Conservation (phyloP, 2,888 invertebrate genomes). For the Aquatica leii region DNA sequence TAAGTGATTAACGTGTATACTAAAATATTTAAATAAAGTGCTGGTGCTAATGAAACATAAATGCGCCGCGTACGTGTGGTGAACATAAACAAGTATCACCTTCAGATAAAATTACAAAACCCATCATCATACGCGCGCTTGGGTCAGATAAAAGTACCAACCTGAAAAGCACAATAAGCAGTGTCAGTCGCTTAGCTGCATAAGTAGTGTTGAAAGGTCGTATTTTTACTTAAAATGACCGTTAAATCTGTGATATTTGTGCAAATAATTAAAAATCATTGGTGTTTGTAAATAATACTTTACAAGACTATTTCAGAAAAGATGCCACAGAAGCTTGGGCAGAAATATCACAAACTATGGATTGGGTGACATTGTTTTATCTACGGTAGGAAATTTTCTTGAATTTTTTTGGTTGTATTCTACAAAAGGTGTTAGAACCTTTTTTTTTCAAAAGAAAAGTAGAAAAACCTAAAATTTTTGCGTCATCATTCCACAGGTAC, state of each 20-base stretch:
- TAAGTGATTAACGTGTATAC: too few species aligned
- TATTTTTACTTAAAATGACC: not conserved
- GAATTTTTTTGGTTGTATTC: not conserved
- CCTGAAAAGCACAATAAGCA: too few species aligned
- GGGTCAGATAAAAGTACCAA: too few species aligned
- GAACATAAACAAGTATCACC: too few species aligned
- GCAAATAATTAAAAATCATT: slow-evolving; percentile 43
- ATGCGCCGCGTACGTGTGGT: too few species aligned
- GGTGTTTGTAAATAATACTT: slow-evolving; percentile 35
- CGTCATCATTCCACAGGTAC: slow-evolving; percentile 13
- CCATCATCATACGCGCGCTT: too few species aligned
- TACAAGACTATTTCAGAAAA: slow-evolving; percentile 35
- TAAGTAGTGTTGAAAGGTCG: not conserved
- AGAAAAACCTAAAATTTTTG: slow-evolving; percentile 10
- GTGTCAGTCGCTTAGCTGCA: not conserved
- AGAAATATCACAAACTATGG: slow-evolving; percentile 44
- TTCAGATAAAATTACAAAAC: too few species aligned
- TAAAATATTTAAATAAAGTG: too few species aligned
- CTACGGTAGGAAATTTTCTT: not conserved
- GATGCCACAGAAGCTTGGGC: slow-evolving; percentile 47
- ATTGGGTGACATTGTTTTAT: slow-evolving; percentile 21
- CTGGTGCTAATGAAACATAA: too few species aligned
- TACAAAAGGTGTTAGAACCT: too few species aligned
- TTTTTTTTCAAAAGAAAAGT: not conserved
- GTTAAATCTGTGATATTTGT: slow-evolving; percentile 39